Percentiles rank a stretch among this genome's conserved stretches.
Evolutionary conservation across 2,888 invertebrate genomes (phyloP).

Genomic region (Megaustenia siamemsis): DNA sequence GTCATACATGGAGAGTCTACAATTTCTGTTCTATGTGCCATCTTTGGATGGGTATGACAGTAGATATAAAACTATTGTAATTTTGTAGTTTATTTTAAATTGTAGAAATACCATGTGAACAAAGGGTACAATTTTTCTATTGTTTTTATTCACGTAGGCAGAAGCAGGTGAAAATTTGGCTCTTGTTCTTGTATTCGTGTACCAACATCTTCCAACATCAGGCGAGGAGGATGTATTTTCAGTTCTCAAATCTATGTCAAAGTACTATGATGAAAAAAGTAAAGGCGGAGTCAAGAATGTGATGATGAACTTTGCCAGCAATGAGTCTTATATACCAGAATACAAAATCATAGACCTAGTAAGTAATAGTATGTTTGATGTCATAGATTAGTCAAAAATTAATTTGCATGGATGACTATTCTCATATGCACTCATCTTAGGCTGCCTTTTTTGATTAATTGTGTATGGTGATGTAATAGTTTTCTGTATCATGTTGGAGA

Average conservation of each 20-base stretch:
- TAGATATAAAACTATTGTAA: too few species aligned
- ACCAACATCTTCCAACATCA: conserved; percentile 60
- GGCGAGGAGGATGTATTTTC: conserved; percentile 83
- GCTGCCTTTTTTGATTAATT: too few species aligned
- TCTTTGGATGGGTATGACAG: too few species aligned
- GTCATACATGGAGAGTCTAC: too few species aligned
- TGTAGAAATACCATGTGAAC: too few species aligned
- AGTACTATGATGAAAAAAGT: conserved; percentile 84
- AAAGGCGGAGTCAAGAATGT: conserved; percentile 84
- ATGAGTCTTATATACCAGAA: conserved; percentile 73
- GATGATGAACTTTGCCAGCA: conserved; percentile 80
- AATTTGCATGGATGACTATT: too few species aligned
- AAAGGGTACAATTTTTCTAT: neutral
- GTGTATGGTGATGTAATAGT: too few species aligned
- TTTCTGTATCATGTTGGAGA: too few species aligned
- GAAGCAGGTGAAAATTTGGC: conserved; percentile 89
- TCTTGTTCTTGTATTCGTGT: conserved; percentile 86
- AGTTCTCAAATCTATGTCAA: conserved; percentile 84
- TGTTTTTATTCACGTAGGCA: conserved; percentile 82
- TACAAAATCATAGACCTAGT: conserved; percentile 86
- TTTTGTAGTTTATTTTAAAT: too few species aligned
- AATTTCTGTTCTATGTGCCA: too few species aligned
- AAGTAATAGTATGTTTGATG: neutral
- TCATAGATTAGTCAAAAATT: too few species aligned
- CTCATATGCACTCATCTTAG: too few species aligned